Percentiles rank a stretch among this genome's conserved stretches.
phyloP scores from a whole-genome alignment of 2,113 vertebrate genomes.

The Hippolais icterina region DNA sequence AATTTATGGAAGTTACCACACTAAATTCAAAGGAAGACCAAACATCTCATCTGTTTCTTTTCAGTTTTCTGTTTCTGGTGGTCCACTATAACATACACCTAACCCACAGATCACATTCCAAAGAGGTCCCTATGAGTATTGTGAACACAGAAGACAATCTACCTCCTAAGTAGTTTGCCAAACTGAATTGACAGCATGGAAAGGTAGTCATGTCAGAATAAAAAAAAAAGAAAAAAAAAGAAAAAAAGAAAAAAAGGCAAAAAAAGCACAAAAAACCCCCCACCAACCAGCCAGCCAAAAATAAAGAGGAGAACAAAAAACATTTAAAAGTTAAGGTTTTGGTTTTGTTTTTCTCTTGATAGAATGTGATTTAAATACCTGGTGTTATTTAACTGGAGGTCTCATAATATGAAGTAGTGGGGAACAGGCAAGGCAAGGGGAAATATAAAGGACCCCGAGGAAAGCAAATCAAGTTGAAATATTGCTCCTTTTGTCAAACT shows the following conservation, averaged over 20 bases:
- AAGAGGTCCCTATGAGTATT: fast-evolving
- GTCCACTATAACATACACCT: neutral
- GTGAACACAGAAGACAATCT: neutral
- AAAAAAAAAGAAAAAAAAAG: neutral
- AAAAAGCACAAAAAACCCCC: no score
- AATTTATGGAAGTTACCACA: neutral
- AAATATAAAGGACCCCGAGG: neutral
- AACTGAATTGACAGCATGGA: neutral
- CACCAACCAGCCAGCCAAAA: fast-evolving
- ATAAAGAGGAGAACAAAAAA: neutral
- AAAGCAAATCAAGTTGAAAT: neutral
- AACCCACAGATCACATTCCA: neutral
- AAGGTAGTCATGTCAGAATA: neutral
- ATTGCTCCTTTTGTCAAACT: neutral
- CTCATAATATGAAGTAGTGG: neutral
- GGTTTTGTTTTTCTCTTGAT: neutral
- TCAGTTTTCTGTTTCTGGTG: neutral
- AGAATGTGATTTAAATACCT: neutral
- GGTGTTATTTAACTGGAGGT: neutral
- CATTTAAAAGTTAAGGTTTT: neutral
- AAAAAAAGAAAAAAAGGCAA: neutral
- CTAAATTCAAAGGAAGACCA: neutral
- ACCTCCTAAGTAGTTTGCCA: neutral
- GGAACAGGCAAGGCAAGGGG: neutral
- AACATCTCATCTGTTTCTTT: neutral